phyloP scores from a whole-genome alignment of 2,797 vertebrate genomes.

The Sebastiscus tertius region DNA sequence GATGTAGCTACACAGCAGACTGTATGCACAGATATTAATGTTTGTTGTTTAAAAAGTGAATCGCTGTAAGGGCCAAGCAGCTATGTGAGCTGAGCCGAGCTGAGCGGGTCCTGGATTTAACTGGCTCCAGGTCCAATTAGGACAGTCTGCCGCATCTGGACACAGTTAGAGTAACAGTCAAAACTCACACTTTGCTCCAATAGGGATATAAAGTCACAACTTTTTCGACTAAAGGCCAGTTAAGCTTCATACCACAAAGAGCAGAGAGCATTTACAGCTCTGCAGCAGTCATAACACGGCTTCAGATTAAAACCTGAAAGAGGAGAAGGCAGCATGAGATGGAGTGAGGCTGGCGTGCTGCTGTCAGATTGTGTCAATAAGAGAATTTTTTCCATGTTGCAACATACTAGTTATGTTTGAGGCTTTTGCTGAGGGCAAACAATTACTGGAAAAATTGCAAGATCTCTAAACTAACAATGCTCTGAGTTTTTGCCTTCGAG shows the following conservation, averaged over 20 bases:
- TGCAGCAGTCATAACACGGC: constrained; percentile 39
- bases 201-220: constrained; percentile 69
- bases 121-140: constrained; percentile 94
- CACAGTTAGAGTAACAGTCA: constrained; percentile 84
- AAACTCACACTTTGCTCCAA: constrained; percentile 74
- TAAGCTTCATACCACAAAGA: constrained; percentile 54
- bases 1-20: constrained; percentile 2
- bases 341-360: constrained; percentile 39
- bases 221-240: constrained; percentile 55
- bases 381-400: constrained; percentile 56
- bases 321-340: constrained; percentile 25
- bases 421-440: constrained; percentile 60
- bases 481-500: constrained; percentile 11
- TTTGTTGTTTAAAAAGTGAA: constrained; percentile 50
- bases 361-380: constrained; percentile 57
- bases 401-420: constrained; percentile 60
- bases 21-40: constrained; percentile 31
- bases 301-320: constrained; percentile 46
- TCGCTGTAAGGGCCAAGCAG: constrained; percentile 49
- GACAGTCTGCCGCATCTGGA: constrained; percentile 93
- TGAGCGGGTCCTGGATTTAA: constrained; percentile 90
- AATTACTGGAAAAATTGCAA: constrained; percentile 62
- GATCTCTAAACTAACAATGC: constrained; percentile 40
- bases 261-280: constrained; percentile 56
- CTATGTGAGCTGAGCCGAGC: constrained; percentile 62